phyloP scores from a whole-genome alignment of 2,797 vertebrate genomes.

The Mastacembelus armatus region DNA sequence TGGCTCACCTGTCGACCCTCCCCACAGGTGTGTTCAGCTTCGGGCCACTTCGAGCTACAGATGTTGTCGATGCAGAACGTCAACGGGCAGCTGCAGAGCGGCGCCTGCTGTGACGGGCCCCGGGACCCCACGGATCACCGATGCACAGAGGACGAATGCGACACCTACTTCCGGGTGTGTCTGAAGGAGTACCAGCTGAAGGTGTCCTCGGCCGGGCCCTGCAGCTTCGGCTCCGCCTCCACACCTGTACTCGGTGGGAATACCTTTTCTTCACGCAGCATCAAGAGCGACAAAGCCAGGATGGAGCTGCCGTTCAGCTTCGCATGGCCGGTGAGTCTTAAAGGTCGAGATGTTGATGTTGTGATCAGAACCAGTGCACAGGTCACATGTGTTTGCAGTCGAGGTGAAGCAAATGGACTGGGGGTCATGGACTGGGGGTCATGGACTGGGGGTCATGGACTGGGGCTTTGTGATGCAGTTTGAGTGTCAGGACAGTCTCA shows the following conservation, averaged over 20 bases:
- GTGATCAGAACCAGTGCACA: too few species aligned
- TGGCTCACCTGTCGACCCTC: not conserved
- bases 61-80: constrained; percentile 90
- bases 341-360: not conserved
- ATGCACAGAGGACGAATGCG: constrained; percentile 88
- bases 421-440: too few species aligned
- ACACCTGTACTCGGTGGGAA: constrained; percentile 93
- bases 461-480: too few species aligned
- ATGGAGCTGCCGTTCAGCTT: constrained; percentile 93
- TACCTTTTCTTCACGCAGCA: constrained; percentile 87
- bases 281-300: constrained; percentile 83
- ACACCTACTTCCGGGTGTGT: constrained; percentile 93
- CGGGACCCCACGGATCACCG: constrained; percentile 78
- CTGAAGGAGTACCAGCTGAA: constrained; percentile 95
- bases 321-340: constrained; percentile 93
- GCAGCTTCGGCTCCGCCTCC: constrained; percentile 90
- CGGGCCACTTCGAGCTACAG: constrained; percentile 92
- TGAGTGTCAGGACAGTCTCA: too few species aligned
- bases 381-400: too few species aligned
- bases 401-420: too few species aligned
- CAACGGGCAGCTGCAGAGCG: constrained; percentile 89
- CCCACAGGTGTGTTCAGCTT: constrained; percentile 87
- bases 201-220: constrained; percentile 88
- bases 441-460: too few species aligned
- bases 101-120: constrained; percentile 89